Evolutionary conservation across 2,113 vertebrate species (phyloP).

Genomic region (Natator depressus): DNA sequence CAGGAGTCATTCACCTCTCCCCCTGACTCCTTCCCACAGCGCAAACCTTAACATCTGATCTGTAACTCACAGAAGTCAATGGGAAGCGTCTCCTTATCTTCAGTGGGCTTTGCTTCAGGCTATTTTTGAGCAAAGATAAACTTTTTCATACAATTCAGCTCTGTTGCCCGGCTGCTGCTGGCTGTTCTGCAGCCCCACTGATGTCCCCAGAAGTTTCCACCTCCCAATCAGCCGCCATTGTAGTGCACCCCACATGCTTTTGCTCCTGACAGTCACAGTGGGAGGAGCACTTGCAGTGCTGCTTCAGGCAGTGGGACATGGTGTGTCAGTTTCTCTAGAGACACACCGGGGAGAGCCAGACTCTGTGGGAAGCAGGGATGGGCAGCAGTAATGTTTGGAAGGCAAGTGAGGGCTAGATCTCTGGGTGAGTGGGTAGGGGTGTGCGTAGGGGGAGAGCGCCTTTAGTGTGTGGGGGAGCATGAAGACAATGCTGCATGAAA

Average conservation of each 20-base stretch:
- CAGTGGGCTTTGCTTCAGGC: neutral
- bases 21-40: neutral
- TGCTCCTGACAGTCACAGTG: neutral
- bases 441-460: neutral
- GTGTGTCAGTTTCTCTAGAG: no score
- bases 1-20: neutral
- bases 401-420: neutral
- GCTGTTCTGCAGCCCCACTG: accelerated
- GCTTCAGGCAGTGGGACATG: no score
- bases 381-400: neutral
- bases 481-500: neutral
- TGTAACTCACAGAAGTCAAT: neutral
- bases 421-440: neutral
- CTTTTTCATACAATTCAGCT: neutral
- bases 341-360: neutral
- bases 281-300: neutral
- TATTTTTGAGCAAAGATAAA: neutral
- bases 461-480: neutral
- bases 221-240: neutral
- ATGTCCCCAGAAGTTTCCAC: neutral
- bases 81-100: neutral
- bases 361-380: neutral
- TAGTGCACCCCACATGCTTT: neutral
- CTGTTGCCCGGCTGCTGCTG: neutral
- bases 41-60: neutral